Evolutionary conservation across 92 coral and sea anemone genomes (phyloP).

Genomic region (Parazoanthus swiftii): DNA sequence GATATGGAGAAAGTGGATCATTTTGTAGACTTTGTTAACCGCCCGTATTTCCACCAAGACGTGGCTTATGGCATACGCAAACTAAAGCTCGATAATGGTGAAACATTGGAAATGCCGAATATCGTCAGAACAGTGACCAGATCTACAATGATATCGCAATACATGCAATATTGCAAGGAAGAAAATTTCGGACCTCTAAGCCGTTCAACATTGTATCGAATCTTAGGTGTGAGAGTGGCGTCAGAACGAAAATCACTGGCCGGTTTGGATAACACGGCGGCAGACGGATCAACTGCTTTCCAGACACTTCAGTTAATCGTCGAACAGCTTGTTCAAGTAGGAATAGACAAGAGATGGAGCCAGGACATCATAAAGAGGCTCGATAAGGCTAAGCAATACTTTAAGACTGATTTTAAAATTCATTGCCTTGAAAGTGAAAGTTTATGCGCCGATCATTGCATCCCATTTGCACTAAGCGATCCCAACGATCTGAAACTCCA

Average conservation of each 20-base stretch:
- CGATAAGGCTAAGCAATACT: neutral
- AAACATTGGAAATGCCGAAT: constrained; percentile 23
- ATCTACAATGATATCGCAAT: constrained; percentile 18
- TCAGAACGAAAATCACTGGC: constrained; percentile 26
- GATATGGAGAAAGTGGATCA: neutral
- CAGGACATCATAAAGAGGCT: neutral
- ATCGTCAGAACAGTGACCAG: constrained; percentile 19
- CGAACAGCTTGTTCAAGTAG: constrained; percentile 30
- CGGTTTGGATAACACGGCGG: constrained; percentile 34
- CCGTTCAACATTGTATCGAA: constrained; percentile 7
- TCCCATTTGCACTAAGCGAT: constrained; percentile 1
- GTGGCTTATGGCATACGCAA: neutral
- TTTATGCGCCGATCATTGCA: constrained; percentile 17
- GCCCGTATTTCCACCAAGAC: neutral
- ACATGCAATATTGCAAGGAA: constrained; percentile 19
- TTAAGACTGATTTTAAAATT: neutral
- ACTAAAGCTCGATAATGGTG: constrained; percentile 28
- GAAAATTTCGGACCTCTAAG: constrained; percentile 15
- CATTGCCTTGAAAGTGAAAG: constrained; percentile 40
- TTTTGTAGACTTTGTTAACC: neutral
- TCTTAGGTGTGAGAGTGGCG: constrained; percentile 1
- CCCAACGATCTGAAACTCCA: constrained; percentile 3
- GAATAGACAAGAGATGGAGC: constrained; percentile 8
- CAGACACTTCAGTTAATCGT: constrained; percentile 14
- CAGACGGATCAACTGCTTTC: constrained; percentile 40